Base-by-base conservation (phyloP, 2,113 vertebrate species). In the Campylomormyrus numenius region DNA sequence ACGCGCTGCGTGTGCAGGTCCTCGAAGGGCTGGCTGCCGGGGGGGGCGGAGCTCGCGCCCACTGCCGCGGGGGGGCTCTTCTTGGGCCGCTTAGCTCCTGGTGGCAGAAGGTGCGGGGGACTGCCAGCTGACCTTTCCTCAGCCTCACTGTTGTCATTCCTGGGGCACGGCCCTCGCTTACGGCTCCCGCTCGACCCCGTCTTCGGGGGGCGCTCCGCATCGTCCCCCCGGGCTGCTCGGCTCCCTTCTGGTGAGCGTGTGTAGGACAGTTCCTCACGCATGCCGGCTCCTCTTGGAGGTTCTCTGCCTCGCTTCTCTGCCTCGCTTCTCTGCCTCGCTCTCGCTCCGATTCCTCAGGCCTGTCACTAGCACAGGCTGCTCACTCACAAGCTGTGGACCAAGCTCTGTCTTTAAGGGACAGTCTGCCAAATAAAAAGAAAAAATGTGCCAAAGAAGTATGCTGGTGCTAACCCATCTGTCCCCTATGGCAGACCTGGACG, bases 251-350 rank as follows among this genome's bases (percentile, higher is more conserved):
- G 97, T 21, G 96, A 97, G 42, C 94, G 95, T 9, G 96, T 95
- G 93, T 95, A 96, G 91, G 93, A 93, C 93, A 92, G 94, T 89
- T 97, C 97, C 92, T 97, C 97, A 92, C 97, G 96, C 97, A 97
- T 97, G 48, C 87, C 91, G 88, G 49, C 56, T 84, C 93, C 91
- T 66, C 90, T 91, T 85, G 85, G 74, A 66, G 88, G 88, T 83
- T 80, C 90, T 90, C 35, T 90, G 90, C 52, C 62, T 70, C 87
- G 10, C 70, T 42, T 89, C 13, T 27, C 46, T 19, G 45, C 35
- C 83, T 56, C 24, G 66, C 62, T 62, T 39, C 21, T 31, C 48
- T 8, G 46, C 39, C 84, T 49, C 49, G 66, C 62, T 58, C 3
- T 39, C 5, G 21, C 15, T 62, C 11, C 56, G 24, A 42, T 42